These are phyloP conservation scores for Carduelis carduelis DNA, from an alignment of 2,797 vertebrate genomes.

Conservation along the genomic window DNA sequence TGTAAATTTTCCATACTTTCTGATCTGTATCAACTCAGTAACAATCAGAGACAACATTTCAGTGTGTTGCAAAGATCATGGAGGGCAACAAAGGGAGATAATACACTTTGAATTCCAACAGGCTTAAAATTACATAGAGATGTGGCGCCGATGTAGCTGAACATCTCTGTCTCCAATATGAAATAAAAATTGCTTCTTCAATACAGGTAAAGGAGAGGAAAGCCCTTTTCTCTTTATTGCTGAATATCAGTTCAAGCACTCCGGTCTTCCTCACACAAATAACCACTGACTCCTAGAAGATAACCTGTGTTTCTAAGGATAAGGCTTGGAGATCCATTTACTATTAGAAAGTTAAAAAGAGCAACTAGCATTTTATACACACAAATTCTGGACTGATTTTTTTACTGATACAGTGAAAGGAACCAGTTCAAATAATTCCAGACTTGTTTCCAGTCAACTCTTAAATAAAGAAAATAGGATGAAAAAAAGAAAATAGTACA, in stretches of 20 bases:
- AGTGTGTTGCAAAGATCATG: not conserved
- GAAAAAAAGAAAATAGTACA: not conserved
- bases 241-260: not conserved
- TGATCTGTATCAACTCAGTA: not conserved
- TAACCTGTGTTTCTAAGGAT: not conserved
- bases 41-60: not conserved
- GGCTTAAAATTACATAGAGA: not conserved
- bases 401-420: not conserved
- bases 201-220: not conserved
- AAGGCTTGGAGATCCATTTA: not conserved
- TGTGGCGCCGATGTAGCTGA: not conserved
- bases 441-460: not conserved
- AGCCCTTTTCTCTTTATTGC: not conserved
- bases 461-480: not conserved
- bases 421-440: not conserved
- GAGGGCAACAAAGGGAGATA: not conserved
- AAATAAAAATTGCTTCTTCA: not conserved
- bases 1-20: not conserved
- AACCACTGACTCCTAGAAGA: not conserved
- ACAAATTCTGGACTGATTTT: not conserved
- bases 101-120: not conserved
- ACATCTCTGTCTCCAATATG: not conserved
- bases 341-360: not conserved
- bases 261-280: not conserved
- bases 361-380: not conserved